These are phyloP conservation scores for Parnassius apollo DNA, from an alignment of 2,888 invertebrate species.

Conservation along the genomic window DNA sequence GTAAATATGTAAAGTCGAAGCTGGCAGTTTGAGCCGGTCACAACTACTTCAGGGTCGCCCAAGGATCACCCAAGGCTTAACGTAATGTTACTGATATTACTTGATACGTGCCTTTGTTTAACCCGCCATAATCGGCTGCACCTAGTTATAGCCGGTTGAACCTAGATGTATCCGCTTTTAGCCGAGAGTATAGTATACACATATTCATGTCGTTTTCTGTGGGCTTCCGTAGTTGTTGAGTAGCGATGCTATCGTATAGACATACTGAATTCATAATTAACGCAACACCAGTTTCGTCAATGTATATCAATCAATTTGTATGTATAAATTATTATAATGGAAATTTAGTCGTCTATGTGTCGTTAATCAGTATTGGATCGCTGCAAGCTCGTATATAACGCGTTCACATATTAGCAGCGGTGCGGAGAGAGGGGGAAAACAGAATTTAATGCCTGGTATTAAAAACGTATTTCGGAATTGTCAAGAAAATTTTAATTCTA, in stretches of 20 bases:
- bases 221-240: background rate
- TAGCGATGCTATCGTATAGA: background rate
- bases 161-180: too few relatives aligned
- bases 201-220: background rate
- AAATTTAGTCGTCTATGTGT: constrained; percentile 24
- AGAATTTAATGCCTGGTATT: too few relatives aligned
- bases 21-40: too few relatives aligned
- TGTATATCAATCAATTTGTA: constrained; percentile 31
- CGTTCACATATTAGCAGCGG: background rate
- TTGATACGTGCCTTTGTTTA: too few relatives aligned
- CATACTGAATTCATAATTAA: constrained; percentile 6
- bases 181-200: too few relatives aligned
- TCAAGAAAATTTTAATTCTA: too few relatives aligned
- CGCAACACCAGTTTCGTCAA: constrained; percentile 3
- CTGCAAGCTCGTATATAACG: constrained; percentile 41
- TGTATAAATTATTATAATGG: constrained; percentile 21
- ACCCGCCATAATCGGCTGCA: too few relatives aligned
- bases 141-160: too few relatives aligned
- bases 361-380: constrained; percentile 28
- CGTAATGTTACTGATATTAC: too few relatives aligned
- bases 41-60: too few relatives aligned
- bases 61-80: too few relatives aligned
- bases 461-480: too few relatives aligned
- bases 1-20: background rate
- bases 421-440: background rate